Evolutionary conservation across 2,888 invertebrate genomes (phyloP).

Genomic region (Altica lythri): DNA sequence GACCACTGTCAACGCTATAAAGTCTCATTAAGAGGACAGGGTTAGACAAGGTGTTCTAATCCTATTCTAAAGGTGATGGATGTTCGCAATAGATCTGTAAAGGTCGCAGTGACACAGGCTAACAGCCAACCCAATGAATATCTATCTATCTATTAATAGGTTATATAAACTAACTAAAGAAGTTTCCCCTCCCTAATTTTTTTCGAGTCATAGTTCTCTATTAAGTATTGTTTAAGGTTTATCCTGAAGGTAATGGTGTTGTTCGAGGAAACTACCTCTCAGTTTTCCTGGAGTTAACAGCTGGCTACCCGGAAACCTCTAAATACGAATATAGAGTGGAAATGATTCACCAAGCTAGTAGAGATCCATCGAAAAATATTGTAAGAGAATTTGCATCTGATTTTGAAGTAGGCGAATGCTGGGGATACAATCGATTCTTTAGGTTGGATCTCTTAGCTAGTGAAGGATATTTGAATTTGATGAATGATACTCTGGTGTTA

Average conservation of each 20-base stretch:
- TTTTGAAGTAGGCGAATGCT: constrained; percentile 95
- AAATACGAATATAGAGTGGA: constrained; percentile 95
- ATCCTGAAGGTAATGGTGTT: constrained; percentile 92
- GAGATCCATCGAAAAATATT: constrained; percentile 84
- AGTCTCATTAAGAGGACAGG: too few relatives aligned
- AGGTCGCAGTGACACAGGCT: too few relatives aligned
- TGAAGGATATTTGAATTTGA: constrained; percentile 87
- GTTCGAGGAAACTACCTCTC: constrained; percentile 91
- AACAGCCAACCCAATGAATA: too few relatives aligned
- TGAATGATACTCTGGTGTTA: constrained; percentile 81
- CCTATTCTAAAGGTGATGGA: too few relatives aligned
- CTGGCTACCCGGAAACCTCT: constrained; percentile 88
- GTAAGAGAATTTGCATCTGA: constrained; percentile 94
- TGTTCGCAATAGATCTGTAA: too few relatives aligned
- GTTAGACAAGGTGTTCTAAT: too few relatives aligned
- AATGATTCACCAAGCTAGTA: constrained; percentile 89
- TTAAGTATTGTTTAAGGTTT: constrained; percentile 79
- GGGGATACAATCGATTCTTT: constrained; percentile 95
- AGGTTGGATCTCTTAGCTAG: constrained; percentile 84
- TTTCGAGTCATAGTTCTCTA: too few relatives aligned
- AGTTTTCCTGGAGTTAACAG: constrained; percentile 88
- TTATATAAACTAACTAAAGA: too few relatives aligned
- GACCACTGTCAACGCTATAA: too few relatives aligned
- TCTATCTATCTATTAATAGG: too few relatives aligned
- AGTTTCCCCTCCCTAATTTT: too few relatives aligned